These are phyloP conservation scores for Rhinoraja longicauda DNA, from an alignment of 2,797 vertebrate genomes.

Conservation along the genomic window DNA sequence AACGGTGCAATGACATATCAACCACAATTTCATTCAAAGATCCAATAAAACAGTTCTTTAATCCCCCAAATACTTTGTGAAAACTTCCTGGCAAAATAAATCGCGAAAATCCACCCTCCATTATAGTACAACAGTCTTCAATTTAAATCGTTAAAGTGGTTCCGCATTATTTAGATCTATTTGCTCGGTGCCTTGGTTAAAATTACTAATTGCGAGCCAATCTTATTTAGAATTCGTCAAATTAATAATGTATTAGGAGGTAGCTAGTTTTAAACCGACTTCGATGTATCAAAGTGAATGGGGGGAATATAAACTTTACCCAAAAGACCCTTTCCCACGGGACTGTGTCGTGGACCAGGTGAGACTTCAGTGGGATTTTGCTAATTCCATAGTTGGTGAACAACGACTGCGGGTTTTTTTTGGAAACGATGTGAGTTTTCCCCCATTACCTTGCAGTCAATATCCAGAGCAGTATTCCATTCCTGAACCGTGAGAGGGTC, in stretches of 20 bases:
- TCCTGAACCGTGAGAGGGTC: not conserved
- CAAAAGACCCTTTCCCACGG: not conserved
- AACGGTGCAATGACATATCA: not conserved
- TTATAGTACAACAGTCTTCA: not conserved
- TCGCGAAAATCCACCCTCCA: too few relatives aligned
- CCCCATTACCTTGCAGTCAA: not conserved
- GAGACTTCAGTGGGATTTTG: not conserved
- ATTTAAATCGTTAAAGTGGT: not conserved
- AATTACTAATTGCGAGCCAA: not conserved
- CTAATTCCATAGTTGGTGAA: not conserved
- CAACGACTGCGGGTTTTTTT: not conserved
- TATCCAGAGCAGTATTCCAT: not conserved
- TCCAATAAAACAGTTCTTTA: not conserved
- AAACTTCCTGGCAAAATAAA: not conserved
- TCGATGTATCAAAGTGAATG: too few relatives aligned
- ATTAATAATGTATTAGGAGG: not conserved
- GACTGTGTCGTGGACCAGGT: not conserved
- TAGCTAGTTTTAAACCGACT: not conserved
- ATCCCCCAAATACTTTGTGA: not conserved
- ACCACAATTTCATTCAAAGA: not conserved
- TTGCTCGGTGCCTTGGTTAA: not conserved
- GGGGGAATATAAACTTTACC: not conserved
- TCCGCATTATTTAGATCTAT: not conserved
- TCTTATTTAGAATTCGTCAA: not conserved
- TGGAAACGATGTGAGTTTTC: not conserved